Percentiles rank a stretch among this genome's conserved stretches.
Evolutionary conservation across 2,797 vertebrate genomes (phyloP).

Genomic region (Pseudomugil tenellus): DNA sequence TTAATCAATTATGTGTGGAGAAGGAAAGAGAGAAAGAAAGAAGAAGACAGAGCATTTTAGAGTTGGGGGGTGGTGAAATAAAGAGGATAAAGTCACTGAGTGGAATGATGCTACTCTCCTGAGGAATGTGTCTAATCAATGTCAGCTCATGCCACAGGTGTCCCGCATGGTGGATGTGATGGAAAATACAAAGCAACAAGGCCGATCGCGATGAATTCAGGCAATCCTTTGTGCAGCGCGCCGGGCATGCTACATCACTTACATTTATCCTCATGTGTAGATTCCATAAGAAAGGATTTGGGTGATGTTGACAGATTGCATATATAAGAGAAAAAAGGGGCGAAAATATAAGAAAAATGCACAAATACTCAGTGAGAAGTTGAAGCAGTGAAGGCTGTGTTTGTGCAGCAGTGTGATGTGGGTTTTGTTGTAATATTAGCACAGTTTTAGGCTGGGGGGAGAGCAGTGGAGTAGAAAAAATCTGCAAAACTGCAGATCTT

Average conservation of each 20-base stretch:
- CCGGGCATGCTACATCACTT: conserved; percentile 30
- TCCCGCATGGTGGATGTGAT: conserved; percentile 53
- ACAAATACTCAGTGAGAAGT: conserved; percentile 8
- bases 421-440: conserved; percentile 56
- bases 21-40: conserved; percentile 79
- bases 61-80: conserved; percentile 23
- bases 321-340: neutral
- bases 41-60: conserved; percentile 60
- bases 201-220: conserved; percentile 50
- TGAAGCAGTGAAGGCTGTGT: conserved; percentile 27
- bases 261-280: conserved; percentile 26
- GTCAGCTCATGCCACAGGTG: conserved; percentile 70
- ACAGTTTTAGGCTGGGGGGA: conserved; percentile 28
- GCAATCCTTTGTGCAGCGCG: conserved; percentile 31
- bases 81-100: conserved; percentile 49
- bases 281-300: conserved; percentile 13
- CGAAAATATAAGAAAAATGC: neutral
- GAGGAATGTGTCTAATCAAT: conserved; percentile 67
- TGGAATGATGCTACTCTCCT: conserved; percentile 59
- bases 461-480: conserved; percentile 57
- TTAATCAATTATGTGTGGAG: conserved; percentile 99
- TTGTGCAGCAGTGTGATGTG: conserved; percentile 54
- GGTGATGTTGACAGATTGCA: conserved; percentile 4
- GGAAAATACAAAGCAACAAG: conserved; percentile 30
- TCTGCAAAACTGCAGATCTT: conserved; percentile 80